Percentiles rank a stretch among this genome's conserved stretches.
Conservation (phyloP, 37 sponge, comb jelly and placozoan genomes). For the Geodia barretti region DNA sequence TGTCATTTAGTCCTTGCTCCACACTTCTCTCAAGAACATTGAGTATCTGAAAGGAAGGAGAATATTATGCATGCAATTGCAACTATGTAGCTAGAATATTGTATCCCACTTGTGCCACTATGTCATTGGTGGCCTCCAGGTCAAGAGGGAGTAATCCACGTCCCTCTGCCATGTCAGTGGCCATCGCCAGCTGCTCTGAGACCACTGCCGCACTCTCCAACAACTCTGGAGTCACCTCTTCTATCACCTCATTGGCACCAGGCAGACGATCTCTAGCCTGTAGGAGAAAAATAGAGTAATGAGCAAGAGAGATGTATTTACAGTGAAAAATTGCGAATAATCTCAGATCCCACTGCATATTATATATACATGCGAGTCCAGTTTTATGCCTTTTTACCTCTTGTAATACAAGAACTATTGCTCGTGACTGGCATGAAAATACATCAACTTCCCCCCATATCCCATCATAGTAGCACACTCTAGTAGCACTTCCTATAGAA, state of each 20-base stretch:
- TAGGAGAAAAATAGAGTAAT: not conserved
- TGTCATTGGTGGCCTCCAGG: constrained; percentile 36
- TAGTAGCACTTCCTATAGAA: constrained; percentile 13
- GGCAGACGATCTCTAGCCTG: not conserved
- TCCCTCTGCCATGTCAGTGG: not conserved
- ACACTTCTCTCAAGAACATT: no score
- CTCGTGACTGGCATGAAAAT: not conserved
- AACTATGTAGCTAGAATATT: no score
- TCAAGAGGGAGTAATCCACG: constrained; percentile 29
- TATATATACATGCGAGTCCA: no score
- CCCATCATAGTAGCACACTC: constrained; percentile 4
- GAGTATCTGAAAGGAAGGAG: no score
- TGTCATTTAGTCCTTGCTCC: no score
- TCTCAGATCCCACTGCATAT: no score
- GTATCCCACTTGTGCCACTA: constrained; percentile 9
- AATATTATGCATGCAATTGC: no score
- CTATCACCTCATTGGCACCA: not conserved
- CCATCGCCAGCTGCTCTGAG: not conserved
- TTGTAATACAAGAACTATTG: not conserved
- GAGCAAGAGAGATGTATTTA: no score
- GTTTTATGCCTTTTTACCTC: not conserved
- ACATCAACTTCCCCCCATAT: constrained; percentile 19
- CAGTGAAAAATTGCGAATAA: no score
- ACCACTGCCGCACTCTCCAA: not conserved
- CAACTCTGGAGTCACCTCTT: not conserved